These are phyloP conservation scores for Eugnorisma glareosa DNA, from an alignment of 2,888 invertebrate species.

Conservation along the genomic window DNA sequence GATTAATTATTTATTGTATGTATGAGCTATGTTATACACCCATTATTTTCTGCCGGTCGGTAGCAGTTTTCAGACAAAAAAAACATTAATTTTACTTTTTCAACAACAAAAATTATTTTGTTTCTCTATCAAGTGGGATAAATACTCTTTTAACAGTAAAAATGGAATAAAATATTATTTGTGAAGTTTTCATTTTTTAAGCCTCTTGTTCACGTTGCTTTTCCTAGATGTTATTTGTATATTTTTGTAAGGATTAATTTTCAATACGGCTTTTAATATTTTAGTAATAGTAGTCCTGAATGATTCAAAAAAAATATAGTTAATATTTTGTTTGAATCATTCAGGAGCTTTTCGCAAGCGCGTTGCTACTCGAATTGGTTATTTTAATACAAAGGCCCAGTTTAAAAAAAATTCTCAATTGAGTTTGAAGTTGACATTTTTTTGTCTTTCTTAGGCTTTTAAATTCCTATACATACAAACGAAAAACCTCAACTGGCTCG, in stretches of 20 bases:
- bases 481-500: too few species aligned
- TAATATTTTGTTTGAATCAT: not conserved
- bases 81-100: too few species aligned
- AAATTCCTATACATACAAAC: too few species aligned
- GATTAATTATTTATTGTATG: slow-evolving; percentile 42
- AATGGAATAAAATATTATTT: not conserved
- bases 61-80: too few species aligned
- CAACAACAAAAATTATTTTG: too few species aligned
- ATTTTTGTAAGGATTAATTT: not conserved
- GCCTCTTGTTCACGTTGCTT: not conserved
- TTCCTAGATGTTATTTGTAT: not conserved
- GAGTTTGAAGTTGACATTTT: not conserved
- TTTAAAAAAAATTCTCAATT: not conserved
- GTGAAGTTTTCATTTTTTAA: not conserved
- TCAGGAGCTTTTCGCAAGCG: not conserved
- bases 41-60: not conserved
- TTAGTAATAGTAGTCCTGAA: too few species aligned
- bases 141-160: not conserved
- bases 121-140: too few species aligned
- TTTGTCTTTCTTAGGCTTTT: not conserved
- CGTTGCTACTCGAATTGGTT: not conserved
- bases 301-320: too few species aligned
- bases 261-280: not conserved
- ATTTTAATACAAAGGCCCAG: not conserved
- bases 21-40: not conserved